phyloP scores from a whole-genome alignment of 1,140 invertebrate genomes.

The Eueides isabella region DNA sequence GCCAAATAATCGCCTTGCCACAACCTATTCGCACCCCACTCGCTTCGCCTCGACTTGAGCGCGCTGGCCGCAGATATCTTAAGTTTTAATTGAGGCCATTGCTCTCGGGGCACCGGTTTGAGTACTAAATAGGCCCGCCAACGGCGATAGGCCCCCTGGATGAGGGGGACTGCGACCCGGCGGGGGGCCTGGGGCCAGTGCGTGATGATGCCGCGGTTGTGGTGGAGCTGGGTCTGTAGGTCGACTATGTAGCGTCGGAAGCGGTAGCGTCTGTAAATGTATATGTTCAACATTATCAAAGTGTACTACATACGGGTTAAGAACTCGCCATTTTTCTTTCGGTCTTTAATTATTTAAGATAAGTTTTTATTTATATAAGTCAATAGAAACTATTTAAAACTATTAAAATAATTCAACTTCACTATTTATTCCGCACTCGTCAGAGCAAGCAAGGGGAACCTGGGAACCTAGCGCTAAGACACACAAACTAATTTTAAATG shows the following conservation, averaged over 20 bases:
- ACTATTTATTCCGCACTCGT: no score
- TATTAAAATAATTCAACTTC: no score
- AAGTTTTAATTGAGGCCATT: constrained; percentile 94
- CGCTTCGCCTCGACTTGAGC: constrained; percentile 87
- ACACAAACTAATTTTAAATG: no score
- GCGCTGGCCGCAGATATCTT: constrained; percentile 91
- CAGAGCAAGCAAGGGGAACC: no score
- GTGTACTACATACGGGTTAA: no score
- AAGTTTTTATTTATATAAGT: no score
- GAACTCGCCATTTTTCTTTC: no score
- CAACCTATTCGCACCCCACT: constrained; percentile 92
- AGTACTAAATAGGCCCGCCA: constrained; percentile 96
- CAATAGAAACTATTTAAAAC: no score
- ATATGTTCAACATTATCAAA: background rate
- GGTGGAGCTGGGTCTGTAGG: constrained; percentile 73
- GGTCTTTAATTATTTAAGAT: no score
- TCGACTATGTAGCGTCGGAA: constrained; percentile 89
- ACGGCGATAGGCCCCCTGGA: constrained; percentile 86
- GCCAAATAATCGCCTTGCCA: constrained; percentile 97
- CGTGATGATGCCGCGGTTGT: constrained; percentile 46
- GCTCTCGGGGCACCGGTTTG: constrained; percentile 89
- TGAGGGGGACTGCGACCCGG: constrained; percentile 82
- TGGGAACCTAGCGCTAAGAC: no score
- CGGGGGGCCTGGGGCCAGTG: constrained; percentile 91
- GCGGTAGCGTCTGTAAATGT: constrained; percentile 87